Conservation (phyloP, 92 coral and sea anemone genomes). For the Bergia puertoricense region DNA sequence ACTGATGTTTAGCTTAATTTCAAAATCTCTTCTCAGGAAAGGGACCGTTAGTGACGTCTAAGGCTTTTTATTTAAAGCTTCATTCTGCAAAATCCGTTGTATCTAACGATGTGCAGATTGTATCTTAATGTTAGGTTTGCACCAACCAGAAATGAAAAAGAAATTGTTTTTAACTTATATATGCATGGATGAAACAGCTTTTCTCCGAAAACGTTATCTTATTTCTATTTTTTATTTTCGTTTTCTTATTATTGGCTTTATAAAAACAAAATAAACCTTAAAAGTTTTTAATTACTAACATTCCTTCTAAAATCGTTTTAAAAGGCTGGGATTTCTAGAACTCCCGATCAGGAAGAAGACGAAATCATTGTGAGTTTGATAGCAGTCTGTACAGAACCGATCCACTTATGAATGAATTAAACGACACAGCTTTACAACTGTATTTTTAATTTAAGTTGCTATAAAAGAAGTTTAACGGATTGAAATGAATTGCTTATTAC, state of each 20-base stretch:
- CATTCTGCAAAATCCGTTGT: not conserved
- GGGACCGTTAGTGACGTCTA: not conserved
- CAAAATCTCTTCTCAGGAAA: not conserved
- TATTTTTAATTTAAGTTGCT: not conserved
- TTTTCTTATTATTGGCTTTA: too few species aligned
- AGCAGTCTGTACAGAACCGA: not conserved
- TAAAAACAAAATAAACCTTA: too few species aligned
- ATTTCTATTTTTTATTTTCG: too few species aligned
- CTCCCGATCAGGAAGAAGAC: constrained; percentile 11
- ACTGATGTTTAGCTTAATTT: not conserved
- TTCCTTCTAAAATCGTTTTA: not conserved
- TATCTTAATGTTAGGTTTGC: too few species aligned
- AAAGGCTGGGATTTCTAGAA: constrained; percentile 5
- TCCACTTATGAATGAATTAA: not conserved
- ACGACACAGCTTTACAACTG: not conserved
- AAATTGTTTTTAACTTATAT: not conserved
- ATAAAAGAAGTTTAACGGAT: not conserved
- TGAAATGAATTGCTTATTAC: not conserved
- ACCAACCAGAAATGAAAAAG: not conserved
- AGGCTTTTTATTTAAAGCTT: too few species aligned
- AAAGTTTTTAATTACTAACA: not conserved
- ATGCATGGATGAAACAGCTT: not conserved
- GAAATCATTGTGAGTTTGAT: constrained; percentile 19
- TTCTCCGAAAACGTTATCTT: too few species aligned
- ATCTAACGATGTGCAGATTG: not conserved